phyloP scores from a whole-genome alignment of 2,888 invertebrate species.

The Mythimna loreyi region DNA sequence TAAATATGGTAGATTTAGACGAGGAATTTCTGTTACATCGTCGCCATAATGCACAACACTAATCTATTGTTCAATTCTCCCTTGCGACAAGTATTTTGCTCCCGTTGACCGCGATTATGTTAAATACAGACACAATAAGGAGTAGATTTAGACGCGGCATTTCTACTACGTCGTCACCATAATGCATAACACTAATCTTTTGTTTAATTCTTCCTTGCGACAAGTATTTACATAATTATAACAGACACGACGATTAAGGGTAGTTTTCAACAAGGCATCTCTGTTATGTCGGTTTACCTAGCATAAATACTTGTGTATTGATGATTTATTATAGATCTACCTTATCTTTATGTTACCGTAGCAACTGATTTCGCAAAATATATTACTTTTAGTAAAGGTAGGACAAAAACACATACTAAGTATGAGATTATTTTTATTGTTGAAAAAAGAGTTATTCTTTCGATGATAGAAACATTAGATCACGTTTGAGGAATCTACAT shows the following conservation, averaged over 20 bases:
- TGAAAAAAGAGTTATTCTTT: background rate
- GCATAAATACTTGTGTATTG: background rate
- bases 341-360: no score
- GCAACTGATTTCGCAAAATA: background rate
- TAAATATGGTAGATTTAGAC: conserved; percentile 32
- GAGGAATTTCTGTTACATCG: background rate
- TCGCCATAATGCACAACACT: conserved; percentile 73
- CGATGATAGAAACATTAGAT: conserved; percentile 1
- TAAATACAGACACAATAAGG: conserved; percentile 25
- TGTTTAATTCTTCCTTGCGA: conserved; percentile 65
- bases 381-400: background rate
- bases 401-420: background rate
- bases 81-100: conserved; percentile 67
- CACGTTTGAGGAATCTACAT: conserved; percentile 18
- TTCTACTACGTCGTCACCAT: background rate
- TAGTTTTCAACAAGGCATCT: conserved; percentile 23
- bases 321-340: background rate
- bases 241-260: conserved; percentile 26
- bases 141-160: conserved; percentile 21
- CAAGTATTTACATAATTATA: conserved; percentile 61
- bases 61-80: conserved; percentile 63
- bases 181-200: conserved; percentile 74
- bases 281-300: background rate
- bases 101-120: conserved; percentile 59
- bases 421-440: background rate